Evolutionary conservation across 2,113 vertebrate species (phyloP), one percentile per base, ranked within the genome.

Genomic region (Acanthochromis polyacanthus): DNA sequence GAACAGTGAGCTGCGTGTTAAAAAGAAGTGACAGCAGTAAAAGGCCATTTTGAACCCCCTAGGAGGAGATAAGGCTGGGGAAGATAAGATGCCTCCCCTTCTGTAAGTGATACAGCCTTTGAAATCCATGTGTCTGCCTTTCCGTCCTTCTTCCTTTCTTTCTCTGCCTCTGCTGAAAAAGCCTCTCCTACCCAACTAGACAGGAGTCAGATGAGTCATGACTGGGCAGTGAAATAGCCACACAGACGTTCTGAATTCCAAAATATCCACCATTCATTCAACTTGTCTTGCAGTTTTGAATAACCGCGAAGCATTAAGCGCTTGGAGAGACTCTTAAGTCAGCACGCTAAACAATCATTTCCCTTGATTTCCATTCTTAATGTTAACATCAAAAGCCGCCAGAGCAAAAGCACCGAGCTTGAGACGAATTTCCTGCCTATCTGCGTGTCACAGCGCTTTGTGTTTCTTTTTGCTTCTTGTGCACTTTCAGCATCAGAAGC

Each of bases 1-100:
- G 53, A 83, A 59, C 65, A 46, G 28, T n/a, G 46, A 80, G 75
- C 65, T 1, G 12, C 10, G 60, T 6, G 30, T 61, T 72, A 69
- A 82, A 62, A 62, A 71, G 65, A 84, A 75, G 69, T 55, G 83
- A 86, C 86, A 60, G 66, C 48, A 28, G 62, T 71, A 81, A 88
- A 85, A 83, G 80, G 81, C 60, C 86, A 82, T 63, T 82, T 73
- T 75, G 28, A 82, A 45, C 51, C 73, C 82, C 85, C 14, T 1
- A 9, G 60, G 70, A 64, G 60, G 66, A 59, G 63, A 77, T 56
- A 48, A 62, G 46, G 36, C 67, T 55, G 69, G 70, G 70, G 69
- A 56, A 64, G 60, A 74, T 32, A 51, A 72, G 46, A 82, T 9
- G 16, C 28, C 36, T 16, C 10, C 36, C 28, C 25, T 72, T 25